These are phyloP conservation scores for Dromius quadrimaculatus DNA, from an alignment of 2,888 invertebrate genomes.

Conservation along the genomic window DNA sequence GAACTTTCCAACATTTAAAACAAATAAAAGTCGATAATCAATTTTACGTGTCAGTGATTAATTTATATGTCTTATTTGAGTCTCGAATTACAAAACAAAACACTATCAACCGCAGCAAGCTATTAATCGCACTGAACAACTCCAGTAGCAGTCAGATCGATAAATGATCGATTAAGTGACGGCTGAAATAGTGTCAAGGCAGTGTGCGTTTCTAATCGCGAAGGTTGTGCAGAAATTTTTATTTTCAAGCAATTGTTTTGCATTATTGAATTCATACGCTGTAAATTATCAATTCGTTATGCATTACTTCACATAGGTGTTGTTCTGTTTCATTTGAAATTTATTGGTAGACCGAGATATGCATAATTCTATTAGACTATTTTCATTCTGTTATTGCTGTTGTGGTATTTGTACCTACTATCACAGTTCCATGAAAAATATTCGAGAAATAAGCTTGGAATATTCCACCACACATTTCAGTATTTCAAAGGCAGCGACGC, in stretches of 20 bases:
- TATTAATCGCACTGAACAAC: background rate
- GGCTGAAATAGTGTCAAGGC: slow-evolving; percentile 27
- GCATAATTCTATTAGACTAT: no score
- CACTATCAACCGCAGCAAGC: background rate
- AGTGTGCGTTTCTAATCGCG: slow-evolving; percentile 28
- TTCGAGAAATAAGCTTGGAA: no score
- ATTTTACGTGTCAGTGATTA: slow-evolving; percentile 2
- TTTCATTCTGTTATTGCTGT: no score
- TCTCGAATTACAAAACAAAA: slow-evolving; percentile 7
- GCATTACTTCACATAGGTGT: background rate
- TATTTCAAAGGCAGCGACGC: no score
- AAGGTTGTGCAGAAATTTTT: slow-evolving; percentile 11
- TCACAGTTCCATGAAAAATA: no score
- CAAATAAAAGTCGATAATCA: slow-evolving; percentile 1
- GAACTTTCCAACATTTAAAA: background rate
- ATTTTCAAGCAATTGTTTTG: slow-evolving; percentile 18
- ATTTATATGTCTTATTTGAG: background rate
- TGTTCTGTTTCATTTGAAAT: slow-evolving; percentile 3
- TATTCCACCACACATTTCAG: no score
- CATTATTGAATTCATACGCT: slow-evolving; percentile 2
- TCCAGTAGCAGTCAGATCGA: slow-evolving; percentile 20
- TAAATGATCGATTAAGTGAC: slow-evolving; percentile 29
- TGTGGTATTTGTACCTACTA: no score
- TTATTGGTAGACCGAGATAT: no score
- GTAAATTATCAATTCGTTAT: slow-evolving; percentile 1